These are phyloP conservation scores for Saccostrea glomerata DNA, from an alignment of 1,140 invertebrate species.

Conservation along the genomic window DNA sequence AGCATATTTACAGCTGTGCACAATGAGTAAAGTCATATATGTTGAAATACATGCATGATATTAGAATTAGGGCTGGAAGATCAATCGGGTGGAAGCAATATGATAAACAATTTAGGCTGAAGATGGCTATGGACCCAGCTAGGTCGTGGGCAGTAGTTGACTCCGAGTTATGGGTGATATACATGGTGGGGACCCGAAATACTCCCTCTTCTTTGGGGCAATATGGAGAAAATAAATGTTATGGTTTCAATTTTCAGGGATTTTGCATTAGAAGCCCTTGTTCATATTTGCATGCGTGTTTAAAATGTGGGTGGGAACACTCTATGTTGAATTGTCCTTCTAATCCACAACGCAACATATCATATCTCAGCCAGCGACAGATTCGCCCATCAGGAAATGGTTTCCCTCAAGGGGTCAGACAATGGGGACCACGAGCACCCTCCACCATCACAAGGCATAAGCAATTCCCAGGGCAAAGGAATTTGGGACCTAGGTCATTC, in stretches of 20 bases:
- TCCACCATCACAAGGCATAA: background rate
- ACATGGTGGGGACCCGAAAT: background rate
- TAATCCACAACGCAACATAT: background rate
- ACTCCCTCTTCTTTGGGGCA: background rate
- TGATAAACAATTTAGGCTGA: background rate
- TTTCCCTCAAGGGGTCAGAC: background rate
- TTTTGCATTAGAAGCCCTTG: background rate
- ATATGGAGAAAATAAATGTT: background rate
- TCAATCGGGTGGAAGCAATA: background rate
- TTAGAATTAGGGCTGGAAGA: background rate
- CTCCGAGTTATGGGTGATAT: background rate
- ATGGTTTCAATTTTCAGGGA: background rate
- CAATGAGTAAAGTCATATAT: background rate
- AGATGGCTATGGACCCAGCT: background rate
- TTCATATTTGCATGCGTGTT: background rate
- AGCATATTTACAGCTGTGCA: background rate
- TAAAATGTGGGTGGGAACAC: background rate
- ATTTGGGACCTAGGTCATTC: slow-evolving; percentile 24
- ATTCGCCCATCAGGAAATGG: background rate
- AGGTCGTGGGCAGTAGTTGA: background rate
- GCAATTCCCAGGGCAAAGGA: background rate
- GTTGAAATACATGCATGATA: background rate
- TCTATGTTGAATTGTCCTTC: background rate
- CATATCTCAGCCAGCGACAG: slow-evolving; percentile 4
- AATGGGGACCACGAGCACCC: background rate